phyloP scores from a whole-genome alignment of 2,888 invertebrate species.

The Leptodirus hochenwartii region DNA sequence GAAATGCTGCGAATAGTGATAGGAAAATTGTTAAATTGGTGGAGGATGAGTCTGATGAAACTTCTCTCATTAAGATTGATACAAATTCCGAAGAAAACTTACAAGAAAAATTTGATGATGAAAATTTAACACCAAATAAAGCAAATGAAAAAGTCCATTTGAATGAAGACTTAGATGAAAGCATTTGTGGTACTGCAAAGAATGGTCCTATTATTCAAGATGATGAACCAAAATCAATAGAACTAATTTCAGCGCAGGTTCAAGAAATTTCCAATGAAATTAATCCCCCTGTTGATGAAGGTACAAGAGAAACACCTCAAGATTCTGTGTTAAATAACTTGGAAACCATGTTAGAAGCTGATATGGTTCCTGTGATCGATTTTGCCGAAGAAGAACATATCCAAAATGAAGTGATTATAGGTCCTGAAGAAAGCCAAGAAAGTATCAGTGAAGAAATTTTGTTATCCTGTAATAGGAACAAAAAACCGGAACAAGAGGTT shows the following conservation, averaged over 20 bases:
- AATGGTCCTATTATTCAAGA: too few species aligned
- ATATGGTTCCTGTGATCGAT: slow-evolving; percentile 3
- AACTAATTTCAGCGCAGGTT: neutral
- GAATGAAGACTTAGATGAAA: too few species aligned
- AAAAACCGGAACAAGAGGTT: slow-evolving; percentile 1
- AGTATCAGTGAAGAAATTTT: neutral
- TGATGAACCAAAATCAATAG: neutral
- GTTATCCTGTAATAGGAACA: neutral
- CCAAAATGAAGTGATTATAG: slow-evolving; percentile 1
- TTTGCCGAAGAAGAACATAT: neutral
- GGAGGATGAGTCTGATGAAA: neutral
- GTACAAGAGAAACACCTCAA: too few species aligned
- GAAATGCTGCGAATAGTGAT: neutral
- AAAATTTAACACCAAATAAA: too few species aligned
- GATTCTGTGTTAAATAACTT: too few species aligned
- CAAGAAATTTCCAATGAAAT: neutral
- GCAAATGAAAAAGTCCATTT: too few species aligned
- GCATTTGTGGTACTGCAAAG: too few species aligned
- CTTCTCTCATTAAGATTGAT: too few species aligned
- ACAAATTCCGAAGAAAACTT: too few species aligned
- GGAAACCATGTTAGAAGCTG: too few species aligned
- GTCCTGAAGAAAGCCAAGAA: slow-evolving; percentile 1
- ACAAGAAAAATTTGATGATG: too few species aligned
- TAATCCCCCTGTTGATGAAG: neutral
- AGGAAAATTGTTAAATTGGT: neutral